Conservation (phyloP, 2,113 vertebrate species). For the Microcebus ravelobensis region DNA sequence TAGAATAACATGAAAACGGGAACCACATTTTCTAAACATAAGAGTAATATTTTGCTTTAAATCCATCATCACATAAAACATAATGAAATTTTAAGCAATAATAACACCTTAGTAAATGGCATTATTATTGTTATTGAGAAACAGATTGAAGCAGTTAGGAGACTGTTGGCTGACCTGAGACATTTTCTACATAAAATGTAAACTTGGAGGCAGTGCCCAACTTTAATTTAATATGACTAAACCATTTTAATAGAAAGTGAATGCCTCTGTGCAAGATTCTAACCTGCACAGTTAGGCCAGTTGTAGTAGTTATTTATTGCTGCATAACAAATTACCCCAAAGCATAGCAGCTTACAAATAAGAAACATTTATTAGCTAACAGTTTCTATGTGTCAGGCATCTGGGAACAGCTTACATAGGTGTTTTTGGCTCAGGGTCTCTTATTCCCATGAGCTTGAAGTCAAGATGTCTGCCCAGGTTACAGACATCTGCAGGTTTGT, state of each 20-base stretch:
- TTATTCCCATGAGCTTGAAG: not conserved
- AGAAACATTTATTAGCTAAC: not conserved
- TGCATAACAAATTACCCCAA: constrained; percentile 37
- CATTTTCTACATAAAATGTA: constrained; percentile 73
- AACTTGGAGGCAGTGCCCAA: constrained; percentile 56
- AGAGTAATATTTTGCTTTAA: constrained; percentile 84
- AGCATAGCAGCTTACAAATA: constrained; percentile 1
- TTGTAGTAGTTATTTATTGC: constrained; percentile 39
- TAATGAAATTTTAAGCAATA: constrained; percentile 85
- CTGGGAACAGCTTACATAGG: not conserved
- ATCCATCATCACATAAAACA: constrained; percentile 83
- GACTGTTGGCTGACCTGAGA: constrained; percentile 80
- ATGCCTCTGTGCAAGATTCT: constrained; percentile 42
- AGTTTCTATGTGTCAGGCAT: not conserved
- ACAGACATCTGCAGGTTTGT: not conserved
- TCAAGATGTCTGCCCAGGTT: not conserved
- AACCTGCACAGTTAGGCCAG: constrained; percentile 42
- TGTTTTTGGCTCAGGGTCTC: not conserved
- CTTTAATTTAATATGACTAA: constrained; percentile 55
- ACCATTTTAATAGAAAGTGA: constrained; percentile 55
- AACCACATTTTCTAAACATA: constrained; percentile 74
- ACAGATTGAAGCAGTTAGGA: constrained; percentile 85
- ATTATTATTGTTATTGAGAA: constrained; percentile 80
- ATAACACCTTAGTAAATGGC: constrained; percentile 79
- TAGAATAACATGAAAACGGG: constrained; percentile 80